A percentile compares a stretch with the other conserved stretches of the same genome.
Evolutionary conservation across 2,888 invertebrate species (phyloP).

Genomic region (Diabrotica balteata): DNA sequence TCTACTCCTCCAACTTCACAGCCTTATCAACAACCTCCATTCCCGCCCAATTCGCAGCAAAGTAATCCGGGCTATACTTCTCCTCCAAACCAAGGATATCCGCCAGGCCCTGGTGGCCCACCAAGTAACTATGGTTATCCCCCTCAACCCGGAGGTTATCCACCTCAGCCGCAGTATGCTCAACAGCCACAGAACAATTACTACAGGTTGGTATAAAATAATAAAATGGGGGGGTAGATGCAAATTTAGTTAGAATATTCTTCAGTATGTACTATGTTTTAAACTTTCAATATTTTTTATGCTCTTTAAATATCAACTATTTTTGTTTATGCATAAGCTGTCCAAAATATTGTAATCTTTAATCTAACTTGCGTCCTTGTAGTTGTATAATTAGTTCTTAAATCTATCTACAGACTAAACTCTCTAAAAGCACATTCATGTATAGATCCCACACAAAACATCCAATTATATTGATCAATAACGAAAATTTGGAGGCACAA

Average conservation of each 20-base stretch:
- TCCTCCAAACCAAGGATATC: conserved; percentile 42
- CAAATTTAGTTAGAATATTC: not conserved
- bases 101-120: conserved; percentile 49
- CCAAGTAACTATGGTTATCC: conserved; percentile 63
- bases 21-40: conserved; percentile 65
- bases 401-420: too few relatives aligned
- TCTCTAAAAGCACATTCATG: too few relatives aligned
- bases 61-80: conserved; percentile 53
- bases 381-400: too few relatives aligned
- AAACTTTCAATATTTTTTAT: too few relatives aligned
- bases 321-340: not conserved
- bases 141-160: conserved; percentile 67
- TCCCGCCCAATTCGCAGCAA: conserved; percentile 61
- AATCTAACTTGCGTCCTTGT: too few relatives aligned
- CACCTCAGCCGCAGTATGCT: conserved; percentile 68
- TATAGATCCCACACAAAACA: too few relatives aligned
- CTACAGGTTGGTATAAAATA: conserved; percentile 58
- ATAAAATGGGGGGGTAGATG: not conserved
- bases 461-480: too few relatives aligned
- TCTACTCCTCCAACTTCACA: conserved; percentile 61
- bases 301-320: not conserved
- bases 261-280: too few relatives aligned
- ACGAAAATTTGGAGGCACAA: too few relatives aligned
- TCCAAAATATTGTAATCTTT: too few relatives aligned
- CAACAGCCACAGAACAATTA: conserved; percentile 70